Evolutionary conservation across 1,140 invertebrate species (phyloP).

Genomic region (Euwallacea similis): DNA sequence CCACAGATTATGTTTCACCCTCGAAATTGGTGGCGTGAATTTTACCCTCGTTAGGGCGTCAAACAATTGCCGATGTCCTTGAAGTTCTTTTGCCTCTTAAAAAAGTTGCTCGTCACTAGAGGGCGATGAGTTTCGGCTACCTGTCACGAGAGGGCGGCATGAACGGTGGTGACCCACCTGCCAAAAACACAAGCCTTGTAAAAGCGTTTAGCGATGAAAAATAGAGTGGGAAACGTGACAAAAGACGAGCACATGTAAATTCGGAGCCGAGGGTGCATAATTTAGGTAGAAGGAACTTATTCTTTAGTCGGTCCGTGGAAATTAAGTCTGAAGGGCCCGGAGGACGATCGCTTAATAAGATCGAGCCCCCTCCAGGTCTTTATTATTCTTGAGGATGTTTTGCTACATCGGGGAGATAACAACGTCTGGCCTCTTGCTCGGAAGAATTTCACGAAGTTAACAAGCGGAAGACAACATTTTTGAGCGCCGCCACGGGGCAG

Average conservation of each 20-base stretch:
- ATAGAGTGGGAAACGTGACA: slow-evolving; percentile 24
- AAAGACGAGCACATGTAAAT: slow-evolving; percentile 26
- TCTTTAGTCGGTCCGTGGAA: not conserved
- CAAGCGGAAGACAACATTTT: slow-evolving; percentile 22
- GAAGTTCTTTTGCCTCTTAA: no score
- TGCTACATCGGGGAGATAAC: slow-evolving; percentile 6
- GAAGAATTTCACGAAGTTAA: slow-evolving; percentile 5
- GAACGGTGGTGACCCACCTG: no score
- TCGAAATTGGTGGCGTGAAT: no score
- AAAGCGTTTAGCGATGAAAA: slow-evolving; percentile 18
- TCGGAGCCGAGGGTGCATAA: slow-evolving; percentile 20
- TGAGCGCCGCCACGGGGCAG: slow-evolving; percentile 17
- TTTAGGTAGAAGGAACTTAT: slow-evolving; percentile 5
- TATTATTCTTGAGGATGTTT: not conserved
- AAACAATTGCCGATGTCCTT: no score
- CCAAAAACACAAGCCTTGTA: not conserved
- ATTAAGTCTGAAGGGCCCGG: not conserved
- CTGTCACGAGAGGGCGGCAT: no score
- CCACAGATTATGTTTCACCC: no score
- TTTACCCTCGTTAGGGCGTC: no score
- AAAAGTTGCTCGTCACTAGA: no score
- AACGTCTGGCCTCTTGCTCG: slow-evolving; percentile 4
- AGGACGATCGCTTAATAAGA: not conserved
- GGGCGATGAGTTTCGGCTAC: no score
- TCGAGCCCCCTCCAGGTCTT: not conserved